Percentiles rank a stretch among this genome's conserved stretches.
Evolutionary conservation across 1,140 invertebrate species (phyloP).

Genomic region (Cepaea nemoralis): DNA sequence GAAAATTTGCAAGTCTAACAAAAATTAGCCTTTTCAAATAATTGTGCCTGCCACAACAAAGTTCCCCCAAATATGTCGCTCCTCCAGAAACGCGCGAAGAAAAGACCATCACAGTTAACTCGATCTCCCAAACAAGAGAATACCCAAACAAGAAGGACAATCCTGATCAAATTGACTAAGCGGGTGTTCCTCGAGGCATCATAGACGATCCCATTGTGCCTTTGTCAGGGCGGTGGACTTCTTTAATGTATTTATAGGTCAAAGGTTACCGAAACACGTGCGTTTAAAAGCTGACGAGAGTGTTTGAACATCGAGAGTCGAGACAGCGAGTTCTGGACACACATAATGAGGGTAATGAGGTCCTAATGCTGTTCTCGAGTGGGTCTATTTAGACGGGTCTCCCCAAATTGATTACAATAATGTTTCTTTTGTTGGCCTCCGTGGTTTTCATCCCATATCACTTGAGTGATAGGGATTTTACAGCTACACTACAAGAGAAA

Average conservation of each 20-base stretch:
- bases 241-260: conserved; percentile 38
- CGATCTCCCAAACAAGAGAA: conserved; percentile 25
- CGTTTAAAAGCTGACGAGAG: conserved; percentile 30
- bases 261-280: conserved; percentile 36
- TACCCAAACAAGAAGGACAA: conserved; percentile 33
- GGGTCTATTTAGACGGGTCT: neutral
- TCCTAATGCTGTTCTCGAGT: neutral
- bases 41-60: too few relatives aligned
- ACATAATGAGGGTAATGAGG: conserved; percentile 6
- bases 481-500: neutral
- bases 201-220: neutral
- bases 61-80: conserved; percentile 3
- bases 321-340: conserved; percentile 1
- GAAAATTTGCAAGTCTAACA: too few relatives aligned
- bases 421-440: neutral
- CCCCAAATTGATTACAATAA: conserved; percentile 4
- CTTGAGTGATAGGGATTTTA: neutral
- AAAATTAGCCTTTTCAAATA: too few relatives aligned
- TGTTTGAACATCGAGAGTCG: conserved; percentile 18
- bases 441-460: neutral
- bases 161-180: conserved; percentile 39
- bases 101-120: neutral
- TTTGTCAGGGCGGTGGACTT: conserved; percentile 10
- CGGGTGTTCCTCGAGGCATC: conserved; percentile 22
- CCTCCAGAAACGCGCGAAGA: neutral